These are phyloP conservation scores for Poecilia picta DNA, from an alignment of 2,797 vertebrate species.

Conservation along the genomic window DNA sequence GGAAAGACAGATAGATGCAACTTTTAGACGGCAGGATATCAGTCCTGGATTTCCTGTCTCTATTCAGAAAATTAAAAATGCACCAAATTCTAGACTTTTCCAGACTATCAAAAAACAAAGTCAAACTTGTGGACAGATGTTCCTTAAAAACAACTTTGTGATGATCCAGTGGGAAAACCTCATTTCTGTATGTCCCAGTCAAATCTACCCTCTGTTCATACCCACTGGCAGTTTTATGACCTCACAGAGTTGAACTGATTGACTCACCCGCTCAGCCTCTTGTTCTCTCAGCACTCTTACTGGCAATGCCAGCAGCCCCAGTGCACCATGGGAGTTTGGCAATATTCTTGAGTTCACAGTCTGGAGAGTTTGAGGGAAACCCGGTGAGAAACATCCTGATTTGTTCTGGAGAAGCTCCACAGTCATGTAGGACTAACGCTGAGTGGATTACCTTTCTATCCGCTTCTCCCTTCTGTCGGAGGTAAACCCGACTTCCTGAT, in stretches of 20 bases:
- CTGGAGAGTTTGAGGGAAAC: slow-evolving; percentile 47
- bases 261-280: slow-evolving; percentile 83
- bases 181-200: background rate
- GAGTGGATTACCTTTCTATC: slow-evolving; percentile 41
- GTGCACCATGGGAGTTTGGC: slow-evolving; percentile 66
- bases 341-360: slow-evolving; percentile 54
- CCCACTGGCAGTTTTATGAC: background rate
- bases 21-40: background rate
- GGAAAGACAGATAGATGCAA: background rate
- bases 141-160: background rate
- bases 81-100: background rate
- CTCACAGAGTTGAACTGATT: background rate
- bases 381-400: background rate
- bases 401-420: background rate
- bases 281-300: slow-evolving; percentile 87
- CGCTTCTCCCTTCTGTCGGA: slow-evolving; percentile 81
- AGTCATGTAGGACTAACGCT: background rate
- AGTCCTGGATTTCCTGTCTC: too few species aligned
- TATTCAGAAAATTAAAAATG: background rate
- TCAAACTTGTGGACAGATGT: background rate
- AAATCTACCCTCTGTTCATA: background rate
- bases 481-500: slow-evolving; percentile 85
- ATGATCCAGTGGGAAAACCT: background rate
- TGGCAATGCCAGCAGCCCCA: slow-evolving; percentile 84
- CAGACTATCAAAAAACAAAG: background rate